A percentile compares a stretch with the other conserved stretches of the same genome.
phyloP scores from a whole-genome alignment of 2,797 vertebrate species.

The Otolemur crassicaudatus region DNA sequence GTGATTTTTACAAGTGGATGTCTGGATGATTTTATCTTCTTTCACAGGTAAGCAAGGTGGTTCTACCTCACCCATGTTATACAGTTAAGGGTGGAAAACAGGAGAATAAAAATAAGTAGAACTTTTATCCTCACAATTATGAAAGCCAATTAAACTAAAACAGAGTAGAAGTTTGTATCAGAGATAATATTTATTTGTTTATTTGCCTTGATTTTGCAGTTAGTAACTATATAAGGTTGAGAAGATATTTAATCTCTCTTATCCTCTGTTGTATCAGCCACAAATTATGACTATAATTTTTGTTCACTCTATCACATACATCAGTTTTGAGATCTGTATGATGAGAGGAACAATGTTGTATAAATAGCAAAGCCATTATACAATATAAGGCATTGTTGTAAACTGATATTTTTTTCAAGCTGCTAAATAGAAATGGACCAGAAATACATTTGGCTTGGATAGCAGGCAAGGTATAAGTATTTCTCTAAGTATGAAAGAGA shows the following conservation, averaged over 20 bases:
- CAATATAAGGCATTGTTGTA: neutral
- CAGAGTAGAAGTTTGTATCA: neutral
- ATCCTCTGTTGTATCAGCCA: neutral
- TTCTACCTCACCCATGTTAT: neutral
- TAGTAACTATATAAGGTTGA: neutral
- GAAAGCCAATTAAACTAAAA: neutral
- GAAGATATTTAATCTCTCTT: neutral
- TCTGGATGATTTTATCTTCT: slow-evolving; percentile 23
- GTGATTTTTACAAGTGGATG: neutral
- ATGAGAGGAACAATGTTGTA: neutral
- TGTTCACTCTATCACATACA: neutral
- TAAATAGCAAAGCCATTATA: neutral
- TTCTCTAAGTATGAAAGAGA: neutral
- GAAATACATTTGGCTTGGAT: neutral
- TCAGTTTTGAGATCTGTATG: neutral
- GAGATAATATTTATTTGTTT: neutral
- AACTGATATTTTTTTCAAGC: neutral
- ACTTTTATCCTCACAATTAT: neutral
- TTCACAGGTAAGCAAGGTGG: neutral
- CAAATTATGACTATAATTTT: neutral
- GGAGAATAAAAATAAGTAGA: neutral
- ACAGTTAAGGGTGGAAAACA: neutral
- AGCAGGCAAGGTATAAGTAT: neutral
- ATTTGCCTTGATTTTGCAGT: neutral
- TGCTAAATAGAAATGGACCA: neutral